Evolutionary conservation across 2,888 invertebrate genomes (phyloP).

Genomic region (Sinodicranocentrus sp.): DNA sequence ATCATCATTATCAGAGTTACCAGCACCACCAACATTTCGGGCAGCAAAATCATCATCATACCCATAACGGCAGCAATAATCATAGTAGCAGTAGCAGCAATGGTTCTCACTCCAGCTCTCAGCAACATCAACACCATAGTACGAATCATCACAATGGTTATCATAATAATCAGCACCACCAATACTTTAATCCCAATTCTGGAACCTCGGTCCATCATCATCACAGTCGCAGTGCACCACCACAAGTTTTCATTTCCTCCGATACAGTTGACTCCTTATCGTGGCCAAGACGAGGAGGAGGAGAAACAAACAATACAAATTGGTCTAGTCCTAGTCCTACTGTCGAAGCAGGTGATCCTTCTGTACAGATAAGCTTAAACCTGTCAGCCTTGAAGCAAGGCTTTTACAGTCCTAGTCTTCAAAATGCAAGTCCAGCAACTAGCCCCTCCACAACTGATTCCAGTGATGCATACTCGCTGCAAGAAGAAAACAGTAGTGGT

Average conservation of each 20-base stretch:
- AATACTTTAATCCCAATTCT: conserved; percentile 25
- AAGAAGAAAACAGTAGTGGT: conserved; percentile 31
- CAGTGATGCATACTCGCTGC: conserved; percentile 42
- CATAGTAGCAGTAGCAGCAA: conserved; percentile 2
- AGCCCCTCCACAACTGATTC: conserved; percentile 59
- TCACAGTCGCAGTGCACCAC: conserved; percentile 37
- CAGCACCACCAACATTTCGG: conserved; percentile 64
- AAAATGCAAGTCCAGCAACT: conserved; percentile 51
- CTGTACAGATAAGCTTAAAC: conserved; percentile 55
- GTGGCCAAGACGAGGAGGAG: conserved; percentile 45
- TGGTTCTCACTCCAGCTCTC: conserved; percentile 36
- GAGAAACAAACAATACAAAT: conserved; percentile 38
- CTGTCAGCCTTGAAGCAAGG: conserved; percentile 51
- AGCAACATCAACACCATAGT: conserved; percentile 15
- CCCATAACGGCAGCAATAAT: conserved; percentile 41
- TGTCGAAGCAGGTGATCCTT: conserved; percentile 15
- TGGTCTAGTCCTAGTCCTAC: conserved; percentile 60
- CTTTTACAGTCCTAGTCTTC: conserved; percentile 59
- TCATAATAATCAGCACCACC: conserved; percentile 18
- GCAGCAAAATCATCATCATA: conserved; percentile 64
- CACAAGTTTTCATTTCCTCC: conserved; percentile 60
- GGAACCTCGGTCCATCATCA: conserved; percentile 32
- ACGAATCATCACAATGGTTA: conserved; percentile 17
- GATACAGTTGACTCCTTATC: conserved; percentile 37
- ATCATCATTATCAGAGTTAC: conserved; percentile 58